Evolutionary conservation across 2,113 vertebrate species (phyloP), one percentile per base, ranked within the genome.

Genomic region (Patagioenas fasciata): DNA sequence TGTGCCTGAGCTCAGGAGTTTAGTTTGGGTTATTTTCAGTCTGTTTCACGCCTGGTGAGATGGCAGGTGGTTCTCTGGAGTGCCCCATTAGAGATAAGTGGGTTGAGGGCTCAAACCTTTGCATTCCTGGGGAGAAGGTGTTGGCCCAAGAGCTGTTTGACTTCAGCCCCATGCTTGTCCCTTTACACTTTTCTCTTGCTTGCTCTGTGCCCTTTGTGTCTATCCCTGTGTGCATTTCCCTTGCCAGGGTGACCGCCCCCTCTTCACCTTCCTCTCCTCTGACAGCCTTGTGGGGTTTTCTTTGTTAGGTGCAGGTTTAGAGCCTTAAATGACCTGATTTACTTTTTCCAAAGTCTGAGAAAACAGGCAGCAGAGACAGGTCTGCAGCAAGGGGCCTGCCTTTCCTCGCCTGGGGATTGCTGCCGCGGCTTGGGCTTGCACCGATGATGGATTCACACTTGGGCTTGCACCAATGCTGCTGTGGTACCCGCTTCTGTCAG

Each of bases 321-420:
- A 86, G 56, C 83, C 57, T 60, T 71, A 31, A 75, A 69, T 90
- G 60, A 38, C 71, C 48, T 11, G 53, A 53, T 93, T 62, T 57
- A 15, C 70, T 83, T 90, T 69, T 47, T 54, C 69, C 47, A 34
- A 66, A 67, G 74, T 32, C 42, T 62, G 71, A 54, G 61, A 38
- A 54, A 47, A 44, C 26, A 12, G 2, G 47, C 0, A 2, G 51
- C 60, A 58, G 81, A 67, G 54, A 85, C 57, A 12, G 47, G 36
- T 42, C 50, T 86, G 88, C 80, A 57, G 72, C 66, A 34, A 75
- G 85, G 93, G 62, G 54, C 42, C 60, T 69, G 36, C 66, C 75
- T 90, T 54, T 67, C 66, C 66, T 91, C 74, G 34, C 69, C 74
- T 89, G n/a, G 19, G 85, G 53, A 18, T 88, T 61, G 74, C 42